These are phyloP conservation scores for Drosophila busckii DNA, from an alignment of 1,140 invertebrate genomes.

Conservation along the genomic window DNA sequence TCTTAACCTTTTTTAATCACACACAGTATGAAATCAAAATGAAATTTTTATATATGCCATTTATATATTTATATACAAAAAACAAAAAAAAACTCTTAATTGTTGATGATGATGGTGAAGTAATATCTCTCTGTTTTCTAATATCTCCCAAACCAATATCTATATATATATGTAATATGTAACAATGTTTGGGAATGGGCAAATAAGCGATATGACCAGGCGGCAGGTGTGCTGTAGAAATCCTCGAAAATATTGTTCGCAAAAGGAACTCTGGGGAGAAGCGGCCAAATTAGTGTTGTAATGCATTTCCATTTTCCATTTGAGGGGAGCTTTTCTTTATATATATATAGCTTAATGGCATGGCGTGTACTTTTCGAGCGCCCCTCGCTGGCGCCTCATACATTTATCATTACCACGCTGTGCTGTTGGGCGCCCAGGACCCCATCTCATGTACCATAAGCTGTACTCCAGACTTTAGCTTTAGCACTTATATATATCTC, in stretches of 20 bases:
- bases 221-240: conserved; percentile 81
- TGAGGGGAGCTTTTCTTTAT: conserved; percentile 11
- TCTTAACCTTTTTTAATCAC: conserved; percentile 72
- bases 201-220: conserved; percentile 84
- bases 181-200: conserved; percentile 82
- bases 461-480: conserved; percentile 11
- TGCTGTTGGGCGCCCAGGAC: conserved; percentile 12
- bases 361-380: conserved; percentile 24
- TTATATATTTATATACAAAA: conserved; percentile 41
- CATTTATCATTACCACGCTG: no score
- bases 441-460: conserved; percentile 38
- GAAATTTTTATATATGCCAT: conserved; percentile 42
- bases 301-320: conserved; percentile 78
- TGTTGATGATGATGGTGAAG: conserved; percentile 76
- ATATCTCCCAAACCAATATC: no score
- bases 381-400: conserved; percentile 20
- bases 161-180: no score
- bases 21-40: conserved; percentile 59
- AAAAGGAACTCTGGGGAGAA: conserved; percentile 78
- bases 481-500: conserved; percentile 40
- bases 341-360: conserved; percentile 11
- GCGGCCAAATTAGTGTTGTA: conserved; percentile 78
- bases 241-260: conserved; percentile 78
- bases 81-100: conserved; percentile 61
- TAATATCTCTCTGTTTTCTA: conserved; percentile 80